phyloP scores from a whole-genome alignment of 1,140 invertebrate species.

The Cydia fagiglandana region DNA sequence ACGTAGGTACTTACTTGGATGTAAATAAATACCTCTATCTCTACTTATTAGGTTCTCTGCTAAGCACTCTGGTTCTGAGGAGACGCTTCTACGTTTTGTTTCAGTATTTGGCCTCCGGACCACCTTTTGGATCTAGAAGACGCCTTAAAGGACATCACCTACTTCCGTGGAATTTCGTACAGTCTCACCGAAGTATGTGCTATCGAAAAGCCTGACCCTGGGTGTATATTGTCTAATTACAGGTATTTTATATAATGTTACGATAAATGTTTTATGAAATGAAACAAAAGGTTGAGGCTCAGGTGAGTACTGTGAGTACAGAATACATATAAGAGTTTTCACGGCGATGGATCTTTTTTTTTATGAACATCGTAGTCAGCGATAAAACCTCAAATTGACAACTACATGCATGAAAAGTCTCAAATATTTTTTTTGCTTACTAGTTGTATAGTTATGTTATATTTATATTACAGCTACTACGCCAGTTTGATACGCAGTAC shows the following conservation, averaged over 20 bases:
- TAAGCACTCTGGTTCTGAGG: not conserved
- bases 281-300: too few relatives aligned
- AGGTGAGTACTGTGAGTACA: too few relatives aligned
- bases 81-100: slow-evolving; percentile 32
- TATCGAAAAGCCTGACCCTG: slow-evolving; percentile 59
- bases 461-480: slow-evolving; percentile 61
- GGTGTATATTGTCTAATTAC: slow-evolving; percentile 76
- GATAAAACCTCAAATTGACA: too few relatives aligned
- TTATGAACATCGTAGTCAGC: too few relatives aligned
- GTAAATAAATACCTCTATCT: too few relatives aligned
- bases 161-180: slow-evolving; percentile 82
- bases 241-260: slow-evolving; percentile 39
- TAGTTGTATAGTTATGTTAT: not conserved
- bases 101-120: slow-evolving; percentile 82
- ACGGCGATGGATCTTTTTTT: too few relatives aligned
- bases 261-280: too few relatives aligned
- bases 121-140: slow-evolving; percentile 84
- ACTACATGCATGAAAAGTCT: too few relatives aligned
- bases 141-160: slow-evolving; percentile 83
- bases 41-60: too few relatives aligned
- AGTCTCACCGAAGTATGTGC: slow-evolving; percentile 81
- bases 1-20: too few relatives aligned
- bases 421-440: not conserved
- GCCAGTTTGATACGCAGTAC: slow-evolving; percentile 79
- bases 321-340: too few relatives aligned